Conservation (phyloP, 2,113 vertebrate genomes). For the Atrichornis clamosus region DNA sequence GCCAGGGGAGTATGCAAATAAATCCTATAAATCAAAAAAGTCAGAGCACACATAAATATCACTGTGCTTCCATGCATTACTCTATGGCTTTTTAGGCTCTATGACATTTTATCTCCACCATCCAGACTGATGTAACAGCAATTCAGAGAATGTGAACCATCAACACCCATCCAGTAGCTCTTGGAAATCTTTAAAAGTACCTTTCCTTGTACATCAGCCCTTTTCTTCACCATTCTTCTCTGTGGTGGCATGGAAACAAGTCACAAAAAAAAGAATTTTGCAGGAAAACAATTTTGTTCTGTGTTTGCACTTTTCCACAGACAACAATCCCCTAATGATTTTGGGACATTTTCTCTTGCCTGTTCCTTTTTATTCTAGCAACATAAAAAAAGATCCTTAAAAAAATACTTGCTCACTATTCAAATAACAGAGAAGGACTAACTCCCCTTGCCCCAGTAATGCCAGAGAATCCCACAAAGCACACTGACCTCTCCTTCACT, state of each 20-base stretch:
- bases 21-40: neutral
- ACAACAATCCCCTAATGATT: neutral
- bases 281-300: neutral
- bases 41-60: neutral
- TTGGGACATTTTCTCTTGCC: constrained; percentile 8
- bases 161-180: neutral
- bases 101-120: neutral
- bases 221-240: constrained; percentile 8
- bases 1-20: neutral
- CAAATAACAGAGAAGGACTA: constrained; percentile 17
- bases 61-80: neutral
- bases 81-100: neutral
- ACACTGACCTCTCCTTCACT: constrained; percentile 32
- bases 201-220: neutral
- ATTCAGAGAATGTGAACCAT: neutral
- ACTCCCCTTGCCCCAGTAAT: constrained; percentile 6
- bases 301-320: constrained; percentile 11
- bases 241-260: constrained; percentile 1
- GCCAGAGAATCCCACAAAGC: constrained; percentile 42
- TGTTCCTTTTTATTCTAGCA: constrained; percentile 12
- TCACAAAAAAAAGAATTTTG: neutral
- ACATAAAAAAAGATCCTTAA: neutral
- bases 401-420: neutral
- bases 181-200: neutral
- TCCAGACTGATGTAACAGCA: neutral